Evolutionary conservation across 2,888 invertebrate species (phyloP).

Genomic region (Cheilosia soror): DNA sequence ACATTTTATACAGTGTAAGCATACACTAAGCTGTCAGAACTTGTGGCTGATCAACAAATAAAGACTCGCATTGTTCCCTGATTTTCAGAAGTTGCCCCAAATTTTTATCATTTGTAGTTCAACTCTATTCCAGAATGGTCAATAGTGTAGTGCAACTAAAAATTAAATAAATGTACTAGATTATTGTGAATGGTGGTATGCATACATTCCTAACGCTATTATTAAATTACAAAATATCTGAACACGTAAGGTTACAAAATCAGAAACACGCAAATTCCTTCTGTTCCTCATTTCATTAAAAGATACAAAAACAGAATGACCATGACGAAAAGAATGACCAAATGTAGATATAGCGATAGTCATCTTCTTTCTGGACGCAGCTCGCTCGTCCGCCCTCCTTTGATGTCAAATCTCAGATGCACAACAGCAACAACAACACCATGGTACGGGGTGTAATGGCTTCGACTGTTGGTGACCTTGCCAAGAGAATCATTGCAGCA

Average conservation of each 20-base stretch:
- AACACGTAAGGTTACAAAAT: neutral
- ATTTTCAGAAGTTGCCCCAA: too few species aligned
- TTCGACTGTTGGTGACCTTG: constrained; percentile 68
- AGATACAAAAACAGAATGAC: neutral
- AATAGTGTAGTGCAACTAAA: too few species aligned
- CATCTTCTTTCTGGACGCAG: neutral
- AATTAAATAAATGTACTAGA: too few species aligned
- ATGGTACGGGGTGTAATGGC: constrained; percentile 61
- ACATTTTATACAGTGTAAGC: too few species aligned
- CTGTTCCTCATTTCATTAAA: neutral
- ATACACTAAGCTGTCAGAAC: too few species aligned
- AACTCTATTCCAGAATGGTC: too few species aligned
- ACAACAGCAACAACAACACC: neutral
- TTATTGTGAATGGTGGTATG: neutral
- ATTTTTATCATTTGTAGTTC: too few species aligned
- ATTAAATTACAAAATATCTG: neutral
- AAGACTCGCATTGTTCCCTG: too few species aligned
- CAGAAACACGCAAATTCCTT: neutral
- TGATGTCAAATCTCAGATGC: constrained; percentile 1
- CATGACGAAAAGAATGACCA: neutral
- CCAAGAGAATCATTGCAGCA: constrained; percentile 66
- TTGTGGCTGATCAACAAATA: too few species aligned
- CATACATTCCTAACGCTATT: too few species aligned
- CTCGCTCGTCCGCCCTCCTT: neutral
- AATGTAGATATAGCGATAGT: neutral